phyloP scores from a whole-genome alignment of 2,797 vertebrate genomes.

The Pseudochromis fuscus region DNA sequence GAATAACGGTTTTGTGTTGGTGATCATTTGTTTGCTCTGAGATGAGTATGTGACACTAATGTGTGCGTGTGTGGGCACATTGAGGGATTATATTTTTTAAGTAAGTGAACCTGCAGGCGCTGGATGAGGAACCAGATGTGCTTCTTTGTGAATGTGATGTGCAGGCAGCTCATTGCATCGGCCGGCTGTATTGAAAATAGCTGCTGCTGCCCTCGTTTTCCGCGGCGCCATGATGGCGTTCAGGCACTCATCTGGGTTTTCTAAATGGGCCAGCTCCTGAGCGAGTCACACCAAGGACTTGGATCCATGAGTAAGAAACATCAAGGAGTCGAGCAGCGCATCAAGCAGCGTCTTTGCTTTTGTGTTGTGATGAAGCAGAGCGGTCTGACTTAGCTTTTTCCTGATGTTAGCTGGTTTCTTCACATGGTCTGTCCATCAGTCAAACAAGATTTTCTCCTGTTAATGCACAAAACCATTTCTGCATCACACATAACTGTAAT shows the following conservation, averaged over 20 bases:
- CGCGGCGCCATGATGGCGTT: constrained; percentile 33
- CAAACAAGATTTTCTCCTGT: too few relatives aligned
- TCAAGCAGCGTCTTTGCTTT: background rate
- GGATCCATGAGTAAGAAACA: constrained; percentile 13
- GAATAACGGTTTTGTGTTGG: background rate
- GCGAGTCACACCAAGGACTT: constrained; percentile 38
- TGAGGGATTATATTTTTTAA: constrained; percentile 6
- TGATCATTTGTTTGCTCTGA: background rate
- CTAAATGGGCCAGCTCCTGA: constrained; percentile 70
- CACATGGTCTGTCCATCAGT: too few relatives aligned
- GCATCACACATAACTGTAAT: too few relatives aligned
- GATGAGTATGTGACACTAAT: background rate
- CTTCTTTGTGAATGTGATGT: constrained; percentile 24
- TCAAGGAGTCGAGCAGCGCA: background rate
- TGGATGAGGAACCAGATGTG: constrained; percentile 44
- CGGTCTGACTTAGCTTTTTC: background rate
- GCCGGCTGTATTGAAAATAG: constrained; percentile 74
- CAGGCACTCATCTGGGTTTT: constrained; percentile 68
- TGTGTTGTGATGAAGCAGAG: background rate
- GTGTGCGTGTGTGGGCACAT: background rate
- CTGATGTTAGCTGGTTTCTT: too few relatives aligned
- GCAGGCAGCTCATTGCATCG: constrained; percentile 24
- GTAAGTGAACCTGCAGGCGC: constrained; percentile 4
- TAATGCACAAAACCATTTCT: too few relatives aligned
- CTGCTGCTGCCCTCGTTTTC: constrained; percentile 72